These are phyloP conservation scores for Engystomops pustulosus DNA, from an alignment of 2,113 vertebrate species.

Conservation along the genomic window DNA sequence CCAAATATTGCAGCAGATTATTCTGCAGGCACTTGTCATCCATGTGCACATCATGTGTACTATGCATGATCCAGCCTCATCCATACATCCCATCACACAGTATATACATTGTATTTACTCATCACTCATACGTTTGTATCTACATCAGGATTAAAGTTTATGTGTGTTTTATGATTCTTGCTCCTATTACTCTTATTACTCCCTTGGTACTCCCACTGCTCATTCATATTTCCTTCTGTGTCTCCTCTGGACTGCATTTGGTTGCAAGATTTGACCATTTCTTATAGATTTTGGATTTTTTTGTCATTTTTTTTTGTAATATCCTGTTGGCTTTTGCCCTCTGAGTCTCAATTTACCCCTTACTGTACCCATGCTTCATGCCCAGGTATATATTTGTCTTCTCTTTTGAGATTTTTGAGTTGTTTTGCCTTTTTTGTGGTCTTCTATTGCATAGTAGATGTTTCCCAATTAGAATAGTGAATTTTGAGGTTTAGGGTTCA, in stretches of 20 bases:
- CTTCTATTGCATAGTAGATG: background rate
- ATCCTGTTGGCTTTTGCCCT: background rate
- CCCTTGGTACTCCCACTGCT: background rate
- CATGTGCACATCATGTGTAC: background rate
- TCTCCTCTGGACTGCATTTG: background rate
- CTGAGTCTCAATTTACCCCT: too few relatives aligned
- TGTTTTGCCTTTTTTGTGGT: background rate
- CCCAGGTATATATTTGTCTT: background rate
- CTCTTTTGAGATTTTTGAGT: background rate
- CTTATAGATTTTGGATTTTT: background rate
- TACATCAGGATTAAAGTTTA: background rate
- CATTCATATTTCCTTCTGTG: background rate
- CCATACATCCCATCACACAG: too few relatives aligned
- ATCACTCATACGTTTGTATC: background rate
- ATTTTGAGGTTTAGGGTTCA: too few relatives aligned
- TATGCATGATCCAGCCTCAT: background rate
- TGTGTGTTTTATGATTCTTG: background rate
- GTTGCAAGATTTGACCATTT: background rate
- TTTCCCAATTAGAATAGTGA: too few relatives aligned
- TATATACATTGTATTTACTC: background rate
- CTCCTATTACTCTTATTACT: background rate
- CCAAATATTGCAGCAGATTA: background rate
- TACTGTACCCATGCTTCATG: background rate
- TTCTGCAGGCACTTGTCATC: background rate
- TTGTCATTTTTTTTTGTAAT: background rate